Percentiles rank a stretch among this genome's conserved stretches.
Evolutionary conservation across 2,888 invertebrate genomes (phyloP).

Genomic region (Dolichomitus sp.): DNA sequence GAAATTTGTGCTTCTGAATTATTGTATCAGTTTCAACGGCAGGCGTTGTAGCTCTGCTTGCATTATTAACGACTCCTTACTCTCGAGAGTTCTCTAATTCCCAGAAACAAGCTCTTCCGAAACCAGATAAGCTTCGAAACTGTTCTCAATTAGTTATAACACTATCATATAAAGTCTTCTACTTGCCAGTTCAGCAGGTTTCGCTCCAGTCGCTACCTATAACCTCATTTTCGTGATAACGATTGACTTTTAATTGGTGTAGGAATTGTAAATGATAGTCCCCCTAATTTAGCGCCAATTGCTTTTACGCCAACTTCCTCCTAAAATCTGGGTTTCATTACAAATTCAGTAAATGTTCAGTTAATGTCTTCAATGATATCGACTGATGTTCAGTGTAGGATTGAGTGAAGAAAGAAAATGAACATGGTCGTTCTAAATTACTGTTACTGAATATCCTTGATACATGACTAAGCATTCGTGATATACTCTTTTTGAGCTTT

Average conservation of each 20-base stretch:
- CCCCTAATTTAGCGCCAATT: neutral
- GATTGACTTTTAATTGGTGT: neutral
- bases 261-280: neutral
- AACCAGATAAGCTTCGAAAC: constrained; percentile 14
- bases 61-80: constrained; percentile 26
- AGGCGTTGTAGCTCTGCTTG: neutral
- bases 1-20: constrained; percentile 16
- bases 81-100: constrained; percentile 18
- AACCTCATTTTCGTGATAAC: neutral
- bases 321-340: neutral
- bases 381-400: neutral
- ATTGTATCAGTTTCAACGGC: constrained; percentile 4
- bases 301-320: neutral
- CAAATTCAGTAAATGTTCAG: too few relatives aligned
- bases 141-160: constrained; percentile 9
- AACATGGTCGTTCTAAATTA: neutral
- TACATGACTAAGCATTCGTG: neutral
- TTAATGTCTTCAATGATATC: too few relatives aligned
- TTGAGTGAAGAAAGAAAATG: neutral
- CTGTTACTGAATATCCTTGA: neutral
- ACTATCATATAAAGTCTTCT: constrained; percentile 3
- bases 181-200: neutral
- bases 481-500: neutral
- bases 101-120: constrained; percentile 14
- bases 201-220: neutral